Evolutionary conservation across 2,888 invertebrate genomes (phyloP).

Genomic region (Calameuta pallipes): DNA sequence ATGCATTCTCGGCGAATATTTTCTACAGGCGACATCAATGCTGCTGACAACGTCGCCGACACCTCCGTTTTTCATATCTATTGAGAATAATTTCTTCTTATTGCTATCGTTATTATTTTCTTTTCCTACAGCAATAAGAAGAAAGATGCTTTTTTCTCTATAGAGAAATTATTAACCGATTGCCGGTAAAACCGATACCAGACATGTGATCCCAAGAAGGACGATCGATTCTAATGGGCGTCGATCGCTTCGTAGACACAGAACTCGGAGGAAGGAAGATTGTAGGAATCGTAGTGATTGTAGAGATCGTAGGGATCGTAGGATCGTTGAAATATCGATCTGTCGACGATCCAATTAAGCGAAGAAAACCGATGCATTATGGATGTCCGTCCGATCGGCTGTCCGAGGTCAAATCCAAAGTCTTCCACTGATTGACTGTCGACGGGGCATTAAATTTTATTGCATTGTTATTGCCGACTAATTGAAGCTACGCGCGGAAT

Average conservation of each 20-base stretch:
- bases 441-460: conserved; percentile 47
- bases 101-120: not conserved
- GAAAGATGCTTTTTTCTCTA: not conserved
- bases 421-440: conserved; percentile 25
- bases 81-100: not conserved
- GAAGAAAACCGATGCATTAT: conserved; percentile 49
- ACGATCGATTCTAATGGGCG: not conserved
- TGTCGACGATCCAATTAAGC: conserved; percentile 52
- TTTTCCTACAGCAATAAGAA: not conserved
- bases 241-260: not conserved
- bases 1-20: not conserved
- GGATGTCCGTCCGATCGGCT: conserved; percentile 38
- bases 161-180: not conserved
- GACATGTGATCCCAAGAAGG: not conserved
- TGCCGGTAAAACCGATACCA: not conserved
- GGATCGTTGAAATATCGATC: conserved; percentile 28
- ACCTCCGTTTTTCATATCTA: not conserved
- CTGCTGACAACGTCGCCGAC: not conserved
- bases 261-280: not conserved
- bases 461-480: conserved; percentile 50
- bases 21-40: not conserved
- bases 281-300: conserved; percentile 25
- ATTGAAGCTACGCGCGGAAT: conserved; percentile 47
- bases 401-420: conserved; percentile 29
- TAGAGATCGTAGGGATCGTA: conserved; percentile 21